A percentile compares a stretch with the other conserved stretches of the same genome.
These are phyloP conservation scores for Drosophila maculinotata DNA, from an alignment of 2,888 invertebrate genomes.

Conservation along the genomic window DNA sequence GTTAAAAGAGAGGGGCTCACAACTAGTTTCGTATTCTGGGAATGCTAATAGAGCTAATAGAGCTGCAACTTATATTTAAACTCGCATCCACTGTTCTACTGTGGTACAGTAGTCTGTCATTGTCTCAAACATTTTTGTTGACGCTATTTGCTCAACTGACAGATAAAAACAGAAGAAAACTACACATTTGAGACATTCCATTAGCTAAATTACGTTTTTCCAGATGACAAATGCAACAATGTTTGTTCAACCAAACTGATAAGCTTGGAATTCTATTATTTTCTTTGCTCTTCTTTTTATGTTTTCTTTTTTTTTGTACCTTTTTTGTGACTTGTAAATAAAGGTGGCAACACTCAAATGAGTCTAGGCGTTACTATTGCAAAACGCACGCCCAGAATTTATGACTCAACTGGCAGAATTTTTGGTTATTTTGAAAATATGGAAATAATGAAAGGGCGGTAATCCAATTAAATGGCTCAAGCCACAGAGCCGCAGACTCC, in stretches of 20 bases:
- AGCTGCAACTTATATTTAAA: too few species aligned
- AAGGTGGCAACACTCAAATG: slow-evolving; percentile 38
- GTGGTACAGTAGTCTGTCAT: slow-evolving; percentile 71
- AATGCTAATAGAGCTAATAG: slow-evolving; percentile 79
- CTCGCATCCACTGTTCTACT: too few species aligned
- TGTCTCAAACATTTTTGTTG: slow-evolving; percentile 38
- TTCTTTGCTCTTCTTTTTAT: slow-evolving; percentile 4
- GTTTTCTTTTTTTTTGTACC: not conserved
- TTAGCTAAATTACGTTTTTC: slow-evolving; percentile 47
- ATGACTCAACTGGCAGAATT: slow-evolving; percentile 37
- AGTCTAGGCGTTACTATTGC: slow-evolving; percentile 35
- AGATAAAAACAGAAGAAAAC: slow-evolving; percentile 61
- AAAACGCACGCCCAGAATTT: slow-evolving; percentile 34
- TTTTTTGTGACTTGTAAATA: slow-evolving; percentile 42
- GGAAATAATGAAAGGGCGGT: slow-evolving; percentile 81
- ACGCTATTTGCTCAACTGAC: slow-evolving; percentile 50
- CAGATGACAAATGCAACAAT: slow-evolving; percentile 45
- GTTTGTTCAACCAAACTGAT: slow-evolving; percentile 61
- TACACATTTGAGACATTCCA: slow-evolving; percentile 47
- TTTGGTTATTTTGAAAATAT: slow-evolving; percentile 20
- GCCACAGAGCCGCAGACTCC: slow-evolving; percentile 29
- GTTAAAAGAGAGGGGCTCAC: slow-evolving; percentile 26
- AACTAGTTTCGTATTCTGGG: slow-evolving; percentile 65
- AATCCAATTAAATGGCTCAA: slow-evolving; percentile 81
- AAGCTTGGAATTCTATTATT: slow-evolving; percentile 53